Evolutionary conservation across 2,888 invertebrate genomes (phyloP).

Genomic region (Biston betularia): DNA sequence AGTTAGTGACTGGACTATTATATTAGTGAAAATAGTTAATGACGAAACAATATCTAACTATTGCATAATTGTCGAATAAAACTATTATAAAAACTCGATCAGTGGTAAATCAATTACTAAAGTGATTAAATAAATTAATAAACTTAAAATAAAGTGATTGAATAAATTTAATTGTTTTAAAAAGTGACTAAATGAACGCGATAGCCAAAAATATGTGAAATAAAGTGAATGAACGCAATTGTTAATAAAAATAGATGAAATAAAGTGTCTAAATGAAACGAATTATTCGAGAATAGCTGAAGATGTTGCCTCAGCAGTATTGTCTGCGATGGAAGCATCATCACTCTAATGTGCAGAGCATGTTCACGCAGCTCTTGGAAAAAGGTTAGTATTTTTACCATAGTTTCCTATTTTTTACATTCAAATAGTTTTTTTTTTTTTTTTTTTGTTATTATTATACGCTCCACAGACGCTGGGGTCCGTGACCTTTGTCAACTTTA

Average conservation of each 20-base stretch:
- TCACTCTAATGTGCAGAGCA: conserved; percentile 95
- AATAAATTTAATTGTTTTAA: background rate
- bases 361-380: conserved; percentile 95
- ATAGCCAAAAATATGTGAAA: background rate
- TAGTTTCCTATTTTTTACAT: no score
- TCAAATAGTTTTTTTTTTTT: no score
- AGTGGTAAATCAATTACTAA: background rate
- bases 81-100: background rate
- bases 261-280: conserved; percentile 1
- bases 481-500: no score
- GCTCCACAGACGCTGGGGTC: no score
- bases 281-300: conserved; percentile 34
- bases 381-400: conserved; percentile 66
- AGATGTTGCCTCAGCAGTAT: conserved; percentile 95
- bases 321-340: conserved; percentile 97
- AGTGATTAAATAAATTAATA: background rate
- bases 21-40: background rate
- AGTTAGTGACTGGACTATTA: conserved; percentile 21
- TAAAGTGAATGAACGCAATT: conserved; percentile 2
- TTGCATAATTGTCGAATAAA: background rate
- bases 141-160: conserved; percentile 6
- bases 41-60: conserved; percentile 16
- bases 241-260: background rate
- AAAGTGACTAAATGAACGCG: conserved; percentile 3
- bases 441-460: no score